Base-by-base conservation (phyloP, 2,113 vertebrate species). In the Propithecus coquereli region DNA sequence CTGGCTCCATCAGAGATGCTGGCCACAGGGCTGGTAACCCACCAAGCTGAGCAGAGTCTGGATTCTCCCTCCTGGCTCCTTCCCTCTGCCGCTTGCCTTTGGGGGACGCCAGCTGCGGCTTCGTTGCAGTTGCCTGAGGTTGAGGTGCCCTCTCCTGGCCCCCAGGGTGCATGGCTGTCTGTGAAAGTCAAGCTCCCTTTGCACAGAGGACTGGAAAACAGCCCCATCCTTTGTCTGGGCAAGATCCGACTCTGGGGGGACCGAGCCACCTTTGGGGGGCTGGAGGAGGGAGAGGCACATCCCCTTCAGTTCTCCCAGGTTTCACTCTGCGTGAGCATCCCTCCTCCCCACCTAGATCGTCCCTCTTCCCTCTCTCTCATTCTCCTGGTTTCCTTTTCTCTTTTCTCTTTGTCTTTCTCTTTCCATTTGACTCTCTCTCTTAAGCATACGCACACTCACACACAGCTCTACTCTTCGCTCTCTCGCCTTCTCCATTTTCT, bases 141-240 rank as follows among this genome's bases (percentile, higher is more conserved):
- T 98, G 47, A 98, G 98, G 98, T 98, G 98, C 98, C 98, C 98
- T 98, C 99, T 98, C 97, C 98, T 99, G 99, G 98, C 94, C 92
- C 71, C 27, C 87, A 76, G 45, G 63, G 93, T 80, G 87, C 91
- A 97, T 95, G 87, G 90, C 97, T 77, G 80, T 40, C 95, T 87
- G 30, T 32, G 30, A 71, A 37, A 91, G 4, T 87, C 93, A 27
- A 43, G 61, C 83, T 71, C 85, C 59, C 66, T 9, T 68, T 10
- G 23, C 30, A 57, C 74, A 59, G 18, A 57, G 88, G 77, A 50
- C 2, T 20, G 17, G 73, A 90, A 94, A 43, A 61, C 57, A 3
- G 25, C 34, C 13, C 20, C 3, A 32, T 92, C 74, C 92, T 97
- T 97, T 96, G 79, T 97, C 68, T 76, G 74, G 80, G 65, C 40